A percentile compares a stretch with the other conserved stretches of the same genome.
These are phyloP conservation scores for Triplophysa bombifrons DNA, from an alignment of 2,797 vertebrate genomes.

Conservation along the genomic window DNA sequence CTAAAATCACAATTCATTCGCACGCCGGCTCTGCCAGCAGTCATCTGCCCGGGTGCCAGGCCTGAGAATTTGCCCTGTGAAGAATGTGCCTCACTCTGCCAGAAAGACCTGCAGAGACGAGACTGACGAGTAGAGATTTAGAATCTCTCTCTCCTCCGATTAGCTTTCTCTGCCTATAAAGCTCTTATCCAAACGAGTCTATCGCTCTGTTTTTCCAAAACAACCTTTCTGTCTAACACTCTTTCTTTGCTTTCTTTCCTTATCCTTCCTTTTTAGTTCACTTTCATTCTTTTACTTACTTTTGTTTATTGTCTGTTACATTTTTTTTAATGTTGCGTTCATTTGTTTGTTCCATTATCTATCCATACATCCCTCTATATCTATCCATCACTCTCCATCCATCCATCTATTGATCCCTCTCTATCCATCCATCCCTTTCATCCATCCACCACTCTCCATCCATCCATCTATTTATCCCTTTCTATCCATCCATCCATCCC, in stretches of 20 bases:
- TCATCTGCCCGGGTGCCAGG: constrained; percentile 52
- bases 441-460: too few relatives aligned
- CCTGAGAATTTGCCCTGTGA: constrained; percentile 49
- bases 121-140: constrained; percentile 39
- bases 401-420: too few relatives aligned
- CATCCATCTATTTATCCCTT: too few relatives aligned
- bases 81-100: constrained; percentile 44
- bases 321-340: too few relatives aligned
- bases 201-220: not conserved
- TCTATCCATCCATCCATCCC: too few relatives aligned
- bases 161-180: not conserved
- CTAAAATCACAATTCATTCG: constrained; percentile 45
- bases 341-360: not conserved
- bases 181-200: constrained; percentile 7
- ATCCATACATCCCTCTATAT: too few relatives aligned
- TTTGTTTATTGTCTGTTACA: too few relatives aligned
- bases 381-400: too few relatives aligned
- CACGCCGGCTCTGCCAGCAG: constrained; percentile 34
- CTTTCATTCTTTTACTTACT: not conserved
- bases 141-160: constrained; percentile 2
- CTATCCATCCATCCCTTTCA: too few relatives aligned
- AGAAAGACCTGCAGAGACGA: constrained; percentile 43
- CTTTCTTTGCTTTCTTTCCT: not conserved
- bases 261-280: not conserved
- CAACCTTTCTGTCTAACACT: not conserved